Percentiles rank a stretch among this genome's conserved stretches.
Conservation (phyloP, 1,140 invertebrate species). For the Ips typographus region DNA sequence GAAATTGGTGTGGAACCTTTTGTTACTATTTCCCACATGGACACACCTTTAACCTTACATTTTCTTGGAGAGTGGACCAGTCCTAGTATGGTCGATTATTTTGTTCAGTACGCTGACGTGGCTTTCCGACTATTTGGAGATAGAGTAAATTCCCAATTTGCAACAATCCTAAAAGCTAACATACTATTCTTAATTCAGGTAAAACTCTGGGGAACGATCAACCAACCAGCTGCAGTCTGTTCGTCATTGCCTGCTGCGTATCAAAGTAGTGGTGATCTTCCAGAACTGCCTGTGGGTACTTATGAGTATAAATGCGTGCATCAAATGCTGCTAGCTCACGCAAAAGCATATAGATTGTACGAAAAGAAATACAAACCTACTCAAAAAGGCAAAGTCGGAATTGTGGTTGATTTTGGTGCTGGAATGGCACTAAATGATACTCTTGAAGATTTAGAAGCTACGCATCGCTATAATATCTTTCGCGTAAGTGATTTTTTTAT, state of each 20-base stretch:
- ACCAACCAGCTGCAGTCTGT: slow-evolving; percentile 53
- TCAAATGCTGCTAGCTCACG: slow-evolving; percentile 43
- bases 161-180: neutral
- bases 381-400: slow-evolving; percentile 39
- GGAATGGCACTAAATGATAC: slow-evolving; percentile 16
- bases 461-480: slow-evolving; percentile 11
- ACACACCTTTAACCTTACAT: slow-evolving; percentile 47
- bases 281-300: slow-evolving; percentile 51
- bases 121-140: slow-evolving; percentile 39
- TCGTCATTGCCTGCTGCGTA: slow-evolving; percentile 49
- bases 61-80: slow-evolving; percentile 49
- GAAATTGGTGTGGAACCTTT: slow-evolving; percentile 19
- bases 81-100: slow-evolving; percentile 43
- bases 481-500: neutral
- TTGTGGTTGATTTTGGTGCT: neutral
- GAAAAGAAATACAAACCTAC: slow-evolving; percentile 39
- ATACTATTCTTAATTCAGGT: slow-evolving; percentile 23
- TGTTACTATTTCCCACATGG: slow-evolving; percentile 56
- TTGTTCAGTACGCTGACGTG: slow-evolving; percentile 47
- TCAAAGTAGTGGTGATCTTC: slow-evolving; percentile 49
- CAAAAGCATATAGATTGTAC: slow-evolving; percentile 43
- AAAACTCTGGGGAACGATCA: slow-evolving; percentile 58
- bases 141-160: slow-evolving; percentile 19
- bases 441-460: slow-evolving; percentile 17
- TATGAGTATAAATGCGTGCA: slow-evolving; percentile 48